These are phyloP conservation scores for Heterotis niloticus DNA, from an alignment of 2,113 vertebrate genomes.

Conservation along the genomic window DNA sequence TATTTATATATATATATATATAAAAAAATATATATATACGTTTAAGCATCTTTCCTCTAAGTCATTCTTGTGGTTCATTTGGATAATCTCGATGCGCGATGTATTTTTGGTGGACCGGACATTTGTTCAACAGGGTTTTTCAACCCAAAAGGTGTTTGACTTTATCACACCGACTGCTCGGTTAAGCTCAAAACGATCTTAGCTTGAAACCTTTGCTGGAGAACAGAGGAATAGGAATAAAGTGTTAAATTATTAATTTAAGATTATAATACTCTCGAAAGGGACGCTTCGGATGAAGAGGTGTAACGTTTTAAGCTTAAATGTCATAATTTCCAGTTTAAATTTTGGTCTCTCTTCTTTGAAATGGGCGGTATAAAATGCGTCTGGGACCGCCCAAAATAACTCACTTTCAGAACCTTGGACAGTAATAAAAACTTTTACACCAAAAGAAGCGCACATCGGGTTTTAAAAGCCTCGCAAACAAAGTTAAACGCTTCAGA, in stretches of 20 bases:
- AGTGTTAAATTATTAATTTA: neutral
- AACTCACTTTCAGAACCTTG: conserved; percentile 53
- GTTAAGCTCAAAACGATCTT: conserved; percentile 9
- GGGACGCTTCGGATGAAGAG: neutral
- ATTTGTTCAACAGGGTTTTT: neutral
- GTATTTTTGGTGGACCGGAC: neutral
- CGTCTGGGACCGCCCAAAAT: too few species aligned
- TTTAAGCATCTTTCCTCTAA: conserved; percentile 17
- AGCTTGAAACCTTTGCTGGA: conserved; percentile 19
- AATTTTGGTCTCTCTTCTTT: neutral
- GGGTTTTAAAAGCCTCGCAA: neutral
- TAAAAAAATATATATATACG: too few species aligned
- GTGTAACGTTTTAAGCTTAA: neutral
- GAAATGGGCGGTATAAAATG: neutral
- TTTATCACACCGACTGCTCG: conserved; percentile 5
- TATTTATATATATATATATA: too few species aligned
- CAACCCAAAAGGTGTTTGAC: neutral
- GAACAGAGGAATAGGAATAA: conserved; percentile 11
- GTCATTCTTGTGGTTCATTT: conserved; percentile 8
- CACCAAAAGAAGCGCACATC: neutral
- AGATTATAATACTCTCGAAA: too few species aligned
- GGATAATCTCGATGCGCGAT: neutral
- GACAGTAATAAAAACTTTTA: conserved; percentile 41
- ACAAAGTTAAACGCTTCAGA: neutral
- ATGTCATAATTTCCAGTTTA: too few species aligned